These are phyloP conservation scores for Sterna hirundo DNA, from an alignment of 2,113 vertebrate genomes.

Conservation along the genomic window DNA sequence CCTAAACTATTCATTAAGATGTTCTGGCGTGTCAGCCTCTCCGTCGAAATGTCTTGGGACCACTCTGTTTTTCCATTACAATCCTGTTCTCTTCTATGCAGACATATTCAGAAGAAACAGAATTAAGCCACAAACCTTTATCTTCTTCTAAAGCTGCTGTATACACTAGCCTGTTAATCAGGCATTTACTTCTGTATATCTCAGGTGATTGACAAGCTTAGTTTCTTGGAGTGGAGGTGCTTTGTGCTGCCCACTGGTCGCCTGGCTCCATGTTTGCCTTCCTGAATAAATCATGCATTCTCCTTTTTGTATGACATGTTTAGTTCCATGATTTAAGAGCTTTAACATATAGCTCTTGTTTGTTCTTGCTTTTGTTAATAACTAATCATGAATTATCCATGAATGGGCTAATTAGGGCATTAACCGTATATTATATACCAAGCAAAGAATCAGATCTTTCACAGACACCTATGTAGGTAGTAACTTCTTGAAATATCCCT, in stretches of 20 bases:
- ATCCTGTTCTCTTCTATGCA: background rate
- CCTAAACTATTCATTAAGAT: background rate
- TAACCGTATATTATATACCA: constrained; percentile 57
- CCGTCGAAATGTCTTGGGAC: background rate
- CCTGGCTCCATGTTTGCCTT: background rate
- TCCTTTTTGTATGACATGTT: constrained; percentile 31
- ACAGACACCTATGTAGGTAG: background rate
- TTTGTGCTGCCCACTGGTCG: background rate
- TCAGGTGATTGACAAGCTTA: constrained; percentile 1
- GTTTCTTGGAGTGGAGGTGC: constrained; percentile 30
- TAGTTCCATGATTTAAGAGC: constrained; percentile 61
- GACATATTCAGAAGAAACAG: background rate
- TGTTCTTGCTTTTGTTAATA: constrained; percentile 69
- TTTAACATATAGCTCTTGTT: constrained; percentile 28
- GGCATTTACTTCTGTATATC: background rate
- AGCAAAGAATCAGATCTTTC: constrained; percentile 56
- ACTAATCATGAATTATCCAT: constrained; percentile 71
- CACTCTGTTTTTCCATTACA: background rate
- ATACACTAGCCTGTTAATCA: background rate
- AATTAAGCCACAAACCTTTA: background rate
- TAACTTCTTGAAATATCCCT: constrained; percentile 18
- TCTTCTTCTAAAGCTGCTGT: background rate
- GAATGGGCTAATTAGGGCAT: constrained; percentile 68
- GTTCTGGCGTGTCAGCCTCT: background rate
- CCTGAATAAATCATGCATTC: constrained; percentile 64